Base-by-base conservation (phyloP, 1,140 invertebrate species). In the Drosophila paulistorum region DNA sequence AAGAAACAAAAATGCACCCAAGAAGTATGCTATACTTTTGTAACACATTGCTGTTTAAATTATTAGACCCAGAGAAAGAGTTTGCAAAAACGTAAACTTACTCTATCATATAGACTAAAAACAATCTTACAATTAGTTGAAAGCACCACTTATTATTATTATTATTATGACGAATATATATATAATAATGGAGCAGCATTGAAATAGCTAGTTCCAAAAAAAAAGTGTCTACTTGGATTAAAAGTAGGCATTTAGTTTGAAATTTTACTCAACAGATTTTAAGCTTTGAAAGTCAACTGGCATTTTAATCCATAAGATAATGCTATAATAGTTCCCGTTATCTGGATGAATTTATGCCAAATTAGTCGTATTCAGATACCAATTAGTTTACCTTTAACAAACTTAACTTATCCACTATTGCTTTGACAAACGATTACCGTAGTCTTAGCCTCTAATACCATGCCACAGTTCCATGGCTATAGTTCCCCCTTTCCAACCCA, bases 361-460 rank as follows among this genome's bases (percentile, higher is more conserved):
- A 51, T 51, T 51, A 51, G 45, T 11, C 45, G 10, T 51, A 23
- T 51, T 51, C 20, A 23, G 17, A 51, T 51, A 23, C 17, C 45
- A 23, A 51, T 51, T 23, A 51, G 45, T 51, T 51, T 51, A 51
- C 45, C 45, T 51, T 51, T 11, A 51, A 51, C 45, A 51, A 51
- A 23, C 45, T 51, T n/a, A n/a, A 51, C 45, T 51, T 51, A 51
- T 23, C 17, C 9, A 20, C n/a, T 51, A 23, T 51, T 10, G 10
- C 13, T 33, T 17, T 59, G 33, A 58, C 26, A 33, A 59, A 33
- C 57, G 37, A 33, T 37, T 59, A 37, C 35, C 17, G 30, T 59
- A 59, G 30, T 26, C 26, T 26, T 17, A 17, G 6, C 35, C 13
- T 14, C 33, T 14, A 20, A 23, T 4, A 9, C 20, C 20, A 33